Percentiles rank a stretch among this genome's conserved stretches.
These are phyloP conservation scores for Macrobrachium nipponense DNA, from an alignment of 1,140 invertebrate genomes.

Conservation along the genomic window DNA sequence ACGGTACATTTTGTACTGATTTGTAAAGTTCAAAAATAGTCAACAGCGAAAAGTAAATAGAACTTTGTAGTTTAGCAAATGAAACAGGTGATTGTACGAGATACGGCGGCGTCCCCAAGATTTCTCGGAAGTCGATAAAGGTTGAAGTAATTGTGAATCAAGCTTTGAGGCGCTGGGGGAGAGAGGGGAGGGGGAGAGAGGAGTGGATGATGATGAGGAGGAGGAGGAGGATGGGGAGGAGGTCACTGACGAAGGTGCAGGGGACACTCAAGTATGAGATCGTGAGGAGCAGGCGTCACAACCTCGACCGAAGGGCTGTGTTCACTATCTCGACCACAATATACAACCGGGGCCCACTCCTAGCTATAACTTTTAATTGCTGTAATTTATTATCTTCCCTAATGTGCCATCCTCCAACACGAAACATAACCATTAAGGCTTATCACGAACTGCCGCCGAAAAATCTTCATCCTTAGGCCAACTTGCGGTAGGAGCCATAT, in stretches of 20 bases:
- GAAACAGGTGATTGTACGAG: neutral
- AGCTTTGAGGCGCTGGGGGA: neutral
- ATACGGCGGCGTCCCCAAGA: neutral
- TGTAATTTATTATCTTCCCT: constrained; percentile 61
- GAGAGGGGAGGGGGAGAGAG: neutral
- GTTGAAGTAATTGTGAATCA: neutral
- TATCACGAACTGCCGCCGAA: constrained; percentile 35
- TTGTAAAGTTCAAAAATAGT: no score
- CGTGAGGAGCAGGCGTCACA: neutral
- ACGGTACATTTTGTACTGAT: no score
- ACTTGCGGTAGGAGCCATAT: constrained; percentile 47
- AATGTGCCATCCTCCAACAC: constrained; percentile 58
- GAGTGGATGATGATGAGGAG: neutral
- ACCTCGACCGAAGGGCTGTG: neutral
- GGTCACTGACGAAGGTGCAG: neutral
- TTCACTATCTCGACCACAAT: constrained; percentile 54
- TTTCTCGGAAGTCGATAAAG: neutral
- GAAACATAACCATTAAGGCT: constrained; percentile 51
- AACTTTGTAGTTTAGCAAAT: no score
- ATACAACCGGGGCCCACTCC: constrained; percentile 52
- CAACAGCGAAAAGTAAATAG: no score
- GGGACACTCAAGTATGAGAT: neutral
- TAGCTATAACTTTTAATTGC: constrained; percentile 61
- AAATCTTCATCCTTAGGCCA: constrained; percentile 48
- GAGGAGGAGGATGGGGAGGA: neutral